Evolutionary conservation across 2,888 invertebrate species (phyloP), one percentile per base, ranked within the genome.

Genomic region (Homarus gammarus): DNA sequence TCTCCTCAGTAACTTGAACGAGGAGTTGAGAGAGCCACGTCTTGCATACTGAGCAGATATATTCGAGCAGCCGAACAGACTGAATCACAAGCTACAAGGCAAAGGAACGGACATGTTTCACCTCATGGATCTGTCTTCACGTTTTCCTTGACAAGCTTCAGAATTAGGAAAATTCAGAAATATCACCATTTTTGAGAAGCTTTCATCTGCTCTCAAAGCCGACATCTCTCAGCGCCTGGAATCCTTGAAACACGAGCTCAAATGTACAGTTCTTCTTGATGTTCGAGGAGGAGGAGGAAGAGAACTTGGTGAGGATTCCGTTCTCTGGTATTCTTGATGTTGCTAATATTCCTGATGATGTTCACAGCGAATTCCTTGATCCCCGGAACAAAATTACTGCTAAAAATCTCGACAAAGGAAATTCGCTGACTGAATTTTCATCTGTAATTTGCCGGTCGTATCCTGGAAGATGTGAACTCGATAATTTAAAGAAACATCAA

Each of bases 331-430:
- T 22, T 73, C 75, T 83, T 83, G 44, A 70, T 73, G 56, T 84
- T 84, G 75, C 75, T 56, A 31, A 49, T 10, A 84, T 84, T 56
- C 84, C 49, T 36, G 31, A 44, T 84, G 84, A 51, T 73, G 84
- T 84, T 51, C 75, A 36, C 12, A 75, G 73, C 72, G 44, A 40
- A 70, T 83, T 83, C 83, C 72, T 83, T 83, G 83, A 83, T 83
- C 83, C 68, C 83, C n/a, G n/a, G n/a, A n/a, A n/a, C n/a, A n/a
- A n/a, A n/a, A n/a, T n/a, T n/a, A n/a, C n/a, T n/a, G n/a, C n/a
- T n/a, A n/a, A n/a, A n/a, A n/a, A n/a, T n/a, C n/a, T n/a, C n/a
- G n/a, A n/a, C n/a, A n/a, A n/a, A n/a, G n/a, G n/a, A n/a, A n/a
- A n/a, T n/a, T n/a, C n/a, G n/a, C n/a, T n/a, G n/a, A n/a, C n/a